These are phyloP conservation scores for Nycteola revayana DNA, from an alignment of 2,888 invertebrate species.

Conservation along the genomic window DNA sequence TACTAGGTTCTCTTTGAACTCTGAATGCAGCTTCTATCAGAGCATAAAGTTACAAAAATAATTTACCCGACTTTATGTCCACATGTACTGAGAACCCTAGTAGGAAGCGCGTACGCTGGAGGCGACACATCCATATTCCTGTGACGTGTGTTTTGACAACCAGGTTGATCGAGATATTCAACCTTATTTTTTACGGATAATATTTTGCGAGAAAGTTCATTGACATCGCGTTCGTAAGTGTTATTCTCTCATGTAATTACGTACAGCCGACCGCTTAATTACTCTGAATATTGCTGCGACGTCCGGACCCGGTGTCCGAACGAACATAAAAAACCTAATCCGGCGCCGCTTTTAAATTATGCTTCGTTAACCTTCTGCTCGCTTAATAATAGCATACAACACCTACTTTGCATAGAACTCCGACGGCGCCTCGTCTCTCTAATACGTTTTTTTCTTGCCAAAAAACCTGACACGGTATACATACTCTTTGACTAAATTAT, in stretches of 20 bases:
- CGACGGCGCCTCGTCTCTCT: conserved; percentile 60
- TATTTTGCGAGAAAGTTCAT: conserved; percentile 52
- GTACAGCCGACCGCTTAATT: conserved; percentile 72
- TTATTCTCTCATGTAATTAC: conserved; percentile 73
- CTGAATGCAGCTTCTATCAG: too few relatives aligned
- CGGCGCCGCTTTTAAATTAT: conserved; percentile 60
- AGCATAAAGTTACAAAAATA: too few relatives aligned
- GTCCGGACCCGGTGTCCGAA: conserved; percentile 48
- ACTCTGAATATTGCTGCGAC: conserved; percentile 65
- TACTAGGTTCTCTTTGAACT: neutral
- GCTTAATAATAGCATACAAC: conserved; percentile 42
- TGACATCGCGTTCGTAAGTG: conserved; percentile 56
- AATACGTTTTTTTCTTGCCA: conserved; percentile 61
- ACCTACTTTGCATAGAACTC: conserved; percentile 38
- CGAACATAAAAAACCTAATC: conserved; percentile 59
- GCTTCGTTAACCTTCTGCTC: conserved; percentile 56
- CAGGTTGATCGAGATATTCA: conserved; percentile 52
- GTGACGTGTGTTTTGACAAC: conserved; percentile 77
- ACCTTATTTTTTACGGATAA: conserved; percentile 49
- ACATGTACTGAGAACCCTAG: conserved; percentile 43
- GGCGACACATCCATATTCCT: conserved; percentile 75
- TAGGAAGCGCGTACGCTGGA: conserved; percentile 43
- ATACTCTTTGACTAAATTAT: conserved; percentile 35
- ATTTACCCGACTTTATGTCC: too few relatives aligned
- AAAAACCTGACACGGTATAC: conserved; percentile 43